Percentiles rank a stretch among this genome's conserved stretches.
Conservation (phyloP, 2,797 vertebrate species). For the Tangara arthus region DNA sequence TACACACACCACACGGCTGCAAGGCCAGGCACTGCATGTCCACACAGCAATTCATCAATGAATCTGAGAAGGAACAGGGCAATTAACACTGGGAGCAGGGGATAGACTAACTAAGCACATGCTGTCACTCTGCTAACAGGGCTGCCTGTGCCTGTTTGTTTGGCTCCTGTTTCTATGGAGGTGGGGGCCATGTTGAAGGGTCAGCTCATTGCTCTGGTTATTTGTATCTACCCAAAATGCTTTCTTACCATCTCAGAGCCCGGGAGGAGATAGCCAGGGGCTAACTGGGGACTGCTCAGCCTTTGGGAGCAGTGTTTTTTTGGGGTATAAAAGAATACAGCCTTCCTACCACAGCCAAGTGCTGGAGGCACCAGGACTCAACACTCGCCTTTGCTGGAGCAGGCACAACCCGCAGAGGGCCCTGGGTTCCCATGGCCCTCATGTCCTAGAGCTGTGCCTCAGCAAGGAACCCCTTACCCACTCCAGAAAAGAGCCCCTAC, state of each 20-base stretch:
- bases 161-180: slow-evolving; percentile 19
- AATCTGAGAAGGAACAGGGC: background rate
- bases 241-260: background rate
- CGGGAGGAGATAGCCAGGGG: rapidly evolving
- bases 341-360: background rate
- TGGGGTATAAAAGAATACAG: background rate
- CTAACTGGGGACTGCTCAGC: background rate
- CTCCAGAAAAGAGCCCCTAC: background rate
- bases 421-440: rapidly evolving
- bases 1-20: background rate
- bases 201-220: background rate
- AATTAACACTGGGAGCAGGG: background rate
- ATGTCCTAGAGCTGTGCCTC: background rate
- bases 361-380: background rate
- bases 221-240: background rate
- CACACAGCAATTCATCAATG: background rate
- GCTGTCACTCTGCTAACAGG: background rate
- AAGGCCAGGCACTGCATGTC: background rate
- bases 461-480: background rate
- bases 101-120: background rate
- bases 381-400: background rate
- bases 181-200: background rate
- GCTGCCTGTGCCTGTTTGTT: slow-evolving; percentile 10
- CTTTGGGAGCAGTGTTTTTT: background rate
- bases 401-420: background rate